A percentile compares a stretch with the other conserved stretches of the same genome.
phyloP scores from a whole-genome alignment of 1,140 invertebrate species.

The Metopolophium dirhodum region DNA sequence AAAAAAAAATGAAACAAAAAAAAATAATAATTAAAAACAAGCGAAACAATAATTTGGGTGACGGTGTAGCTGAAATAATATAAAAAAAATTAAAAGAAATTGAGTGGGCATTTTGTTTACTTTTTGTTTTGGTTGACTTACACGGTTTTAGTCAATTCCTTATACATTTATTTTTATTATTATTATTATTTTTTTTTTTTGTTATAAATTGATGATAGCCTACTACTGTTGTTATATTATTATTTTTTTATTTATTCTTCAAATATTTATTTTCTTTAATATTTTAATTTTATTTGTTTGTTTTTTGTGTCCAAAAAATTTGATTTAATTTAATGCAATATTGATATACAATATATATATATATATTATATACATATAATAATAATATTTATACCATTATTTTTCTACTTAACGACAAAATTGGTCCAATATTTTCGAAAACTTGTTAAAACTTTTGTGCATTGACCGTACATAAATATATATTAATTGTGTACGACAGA shows the following conservation, averaged over 20 bases:
- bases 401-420: conserved; percentile 54
- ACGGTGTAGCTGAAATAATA: conserved; percentile 40
- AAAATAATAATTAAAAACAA: conserved; percentile 13
- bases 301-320: conserved; percentile 48
- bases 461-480: neutral
- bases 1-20: conserved; percentile 23
- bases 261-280: conserved; percentile 57
- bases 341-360: conserved; percentile 10
- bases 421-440: conserved; percentile 37
- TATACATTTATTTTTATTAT: conserved; percentile 18
- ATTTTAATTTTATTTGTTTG: conserved; percentile 57
- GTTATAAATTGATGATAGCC: conserved; percentile 51
- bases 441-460: conserved; percentile 32
- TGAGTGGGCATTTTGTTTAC: conserved; percentile 50
- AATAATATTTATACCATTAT: conserved; percentile 46
- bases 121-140: conserved; percentile 39
- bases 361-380: conserved; percentile 17
- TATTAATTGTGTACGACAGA: neutral
- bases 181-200: conserved; percentile 39
- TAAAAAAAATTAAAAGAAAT: conserved; percentile 33
- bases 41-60: conserved; percentile 41
- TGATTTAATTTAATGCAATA: conserved; percentile 41
- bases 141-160: conserved; percentile 49
- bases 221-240: conserved; percentile 52
- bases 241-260: conserved; percentile 57